A percentile compares a stretch with the other conserved stretches of the same genome.
phyloP scores from a whole-genome alignment of 2,113 vertebrate species.

The Erythrolamprus reginae region DNA sequence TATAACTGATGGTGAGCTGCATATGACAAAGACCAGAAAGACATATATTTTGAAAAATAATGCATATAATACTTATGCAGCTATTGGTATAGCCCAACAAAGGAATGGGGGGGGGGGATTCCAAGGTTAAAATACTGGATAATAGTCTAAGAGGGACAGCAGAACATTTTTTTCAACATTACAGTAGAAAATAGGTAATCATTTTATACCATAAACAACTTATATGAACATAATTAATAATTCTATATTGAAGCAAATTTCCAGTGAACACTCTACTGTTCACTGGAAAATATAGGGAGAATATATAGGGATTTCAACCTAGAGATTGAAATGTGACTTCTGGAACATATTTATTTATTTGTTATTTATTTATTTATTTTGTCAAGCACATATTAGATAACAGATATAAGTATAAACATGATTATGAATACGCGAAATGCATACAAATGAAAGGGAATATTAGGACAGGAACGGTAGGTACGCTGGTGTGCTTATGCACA shows the following conservation, averaged over 20 bases:
- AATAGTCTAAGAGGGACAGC: neutral
- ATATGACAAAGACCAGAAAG: neutral
- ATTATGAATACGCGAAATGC: too few relatives aligned
- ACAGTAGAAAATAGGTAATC: conserved; percentile 34
- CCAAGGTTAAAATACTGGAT: conserved; percentile 8
- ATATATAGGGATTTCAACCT: neutral
- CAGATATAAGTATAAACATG: too few relatives aligned
- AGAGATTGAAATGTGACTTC: neutral
- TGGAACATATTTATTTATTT: neutral
- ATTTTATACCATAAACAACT: conserved; percentile 26
- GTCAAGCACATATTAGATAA: too few relatives aligned
- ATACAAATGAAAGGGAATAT: too few relatives aligned
- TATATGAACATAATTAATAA: conserved; percentile 32
- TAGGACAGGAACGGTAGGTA: too few relatives aligned
- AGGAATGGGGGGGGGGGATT: neutral
- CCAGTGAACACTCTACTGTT: neutral
- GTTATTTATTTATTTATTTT: too few relatives aligned
- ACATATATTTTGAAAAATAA: neutral
- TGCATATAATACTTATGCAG: neutral
- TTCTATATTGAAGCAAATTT: neutral
- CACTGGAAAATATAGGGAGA: too few relatives aligned
- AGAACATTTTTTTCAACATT: neutral
- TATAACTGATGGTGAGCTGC: conserved; percentile 84
- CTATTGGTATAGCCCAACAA: neutral
- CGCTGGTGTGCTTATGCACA: too few relatives aligned